Evolutionary conservation across 1,140 invertebrate genomes (phyloP).

Genomic region (Papilio dardanus): DNA sequence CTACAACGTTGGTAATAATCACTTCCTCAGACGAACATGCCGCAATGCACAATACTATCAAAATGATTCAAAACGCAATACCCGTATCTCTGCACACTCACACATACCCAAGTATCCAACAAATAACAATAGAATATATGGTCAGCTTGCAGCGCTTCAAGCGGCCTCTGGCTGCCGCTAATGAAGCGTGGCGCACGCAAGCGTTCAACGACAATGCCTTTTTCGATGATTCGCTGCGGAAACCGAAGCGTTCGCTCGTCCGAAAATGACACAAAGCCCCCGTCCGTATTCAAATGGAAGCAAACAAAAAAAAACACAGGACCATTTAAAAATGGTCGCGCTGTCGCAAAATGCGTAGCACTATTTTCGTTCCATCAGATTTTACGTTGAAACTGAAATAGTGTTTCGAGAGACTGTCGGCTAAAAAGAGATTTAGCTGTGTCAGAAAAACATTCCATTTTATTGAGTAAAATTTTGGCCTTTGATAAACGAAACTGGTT

Average conservation of each 20-base stretch:
- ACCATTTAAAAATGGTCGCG: slow-evolving; percentile 47
- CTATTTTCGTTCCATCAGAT: slow-evolving; percentile 1
- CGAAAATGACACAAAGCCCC: slow-evolving; percentile 70
- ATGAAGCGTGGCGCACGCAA: slow-evolving; percentile 53
- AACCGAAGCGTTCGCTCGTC: slow-evolving; percentile 61
- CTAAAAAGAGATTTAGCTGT: background rate
- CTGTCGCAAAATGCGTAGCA: slow-evolving; percentile 21
- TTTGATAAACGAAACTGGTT: background rate
- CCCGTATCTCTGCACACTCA: background rate
- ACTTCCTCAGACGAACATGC: background rate
- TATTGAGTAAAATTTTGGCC: background rate
- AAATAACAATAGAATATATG: slow-evolving; percentile 19
- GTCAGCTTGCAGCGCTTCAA: slow-evolving; percentile 7
- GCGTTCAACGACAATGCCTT: slow-evolving; percentile 45
- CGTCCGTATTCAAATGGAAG: slow-evolving; percentile 57
- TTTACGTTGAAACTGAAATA: slow-evolving; percentile 41
- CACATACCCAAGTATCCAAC: background rate
- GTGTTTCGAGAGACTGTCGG: slow-evolving; percentile 38
- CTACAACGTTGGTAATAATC: background rate
- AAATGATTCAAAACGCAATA: background rate
- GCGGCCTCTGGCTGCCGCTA: slow-evolving; percentile 36
- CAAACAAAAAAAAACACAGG: slow-evolving; percentile 57
- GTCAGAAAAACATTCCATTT: background rate
- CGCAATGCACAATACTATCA: background rate
- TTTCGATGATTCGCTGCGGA: slow-evolving; percentile 58